Evolutionary conservation across 2,888 invertebrate species (phyloP), one percentile per base, ranked within the genome.

Genomic region (Autographa gamma): DNA sequence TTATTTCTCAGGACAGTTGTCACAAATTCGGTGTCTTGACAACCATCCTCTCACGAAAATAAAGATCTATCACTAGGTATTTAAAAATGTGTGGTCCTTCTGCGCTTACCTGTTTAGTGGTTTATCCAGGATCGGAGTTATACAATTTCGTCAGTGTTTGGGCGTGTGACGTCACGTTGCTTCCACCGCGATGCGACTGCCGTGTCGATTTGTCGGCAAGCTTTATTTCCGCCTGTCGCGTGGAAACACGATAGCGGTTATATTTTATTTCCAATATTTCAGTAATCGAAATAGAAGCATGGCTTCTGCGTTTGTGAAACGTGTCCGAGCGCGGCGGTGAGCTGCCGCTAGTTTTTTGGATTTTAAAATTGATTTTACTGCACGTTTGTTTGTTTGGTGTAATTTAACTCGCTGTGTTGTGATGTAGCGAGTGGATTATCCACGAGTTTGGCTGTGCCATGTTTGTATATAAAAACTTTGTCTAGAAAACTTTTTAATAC

Each of bases 151-250:
- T 66, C 32, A 64, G 66, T 60, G 18, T 58, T 61, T 56, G 61
- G 34, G 59, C 66, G 63, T 73, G 62, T 73, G 77, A 72, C 70
- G 80, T 69, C 56, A 71, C 60, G 48, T 63, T 71, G 48, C 18
- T 63, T 70, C 61, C 66, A 74, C 65, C 63, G 71, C 74, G 81
- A 75, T 69, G 80, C 80, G 74, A 80, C 81, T 82, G 74, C 80
- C 82, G 79, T 81, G 80, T 81, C 74, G 82, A 83, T 82, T 77
- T 73, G 90, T 90, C 89, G 91, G 88, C 91, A 89, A 88, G 92
- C 90, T 94, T 93, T 93, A 95, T 95, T 94, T 95, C 94, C 94
- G 93, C 88, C 89, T 89, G 94, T 93, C 94, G 91, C 90, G 88
- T 91, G 91, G 90, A 92, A 93, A 93, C 90, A 86, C 91, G 93